These are phyloP conservation scores for Macrobrachium nipponense DNA, from an alignment of 1,140 invertebrate genomes.

Conservation along the genomic window DNA sequence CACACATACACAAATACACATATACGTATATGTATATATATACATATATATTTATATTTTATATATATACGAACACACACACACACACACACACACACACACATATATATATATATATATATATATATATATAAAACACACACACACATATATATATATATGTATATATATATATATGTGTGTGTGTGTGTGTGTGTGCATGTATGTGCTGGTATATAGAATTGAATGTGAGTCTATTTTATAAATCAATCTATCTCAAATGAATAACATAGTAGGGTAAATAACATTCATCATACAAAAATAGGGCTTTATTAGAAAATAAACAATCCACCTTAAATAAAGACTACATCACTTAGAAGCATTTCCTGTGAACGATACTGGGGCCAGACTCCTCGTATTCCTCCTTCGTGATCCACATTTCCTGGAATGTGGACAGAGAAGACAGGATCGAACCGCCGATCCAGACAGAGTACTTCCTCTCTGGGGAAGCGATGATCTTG, in stretches of 20 bases:
- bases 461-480: slow-evolving; percentile 94
- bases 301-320: background rate
- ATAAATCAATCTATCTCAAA: no score
- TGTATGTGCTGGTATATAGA: background rate
- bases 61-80: slow-evolving; percentile 40
- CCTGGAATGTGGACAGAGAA: slow-evolving; percentile 89
- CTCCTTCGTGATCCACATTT: slow-evolving; percentile 89
- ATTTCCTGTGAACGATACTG: slow-evolving; percentile 74
- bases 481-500: slow-evolving; percentile 94
- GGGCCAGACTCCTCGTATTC: slow-evolving; percentile 75
- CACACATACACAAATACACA: background rate
- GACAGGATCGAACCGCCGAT: slow-evolving; percentile 89
- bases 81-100: no score
- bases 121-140: slow-evolving; percentile 39
- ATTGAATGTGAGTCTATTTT: no score
- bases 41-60: slow-evolving; percentile 13
- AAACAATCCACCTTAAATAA: background rate
- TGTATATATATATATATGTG: slow-evolving; percentile 22
- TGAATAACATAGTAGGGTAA: no score
- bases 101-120: slow-evolving; percentile 40
- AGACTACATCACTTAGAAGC: slow-evolving; percentile 70
- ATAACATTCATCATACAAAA: slow-evolving; percentile 65
- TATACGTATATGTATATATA: background rate
- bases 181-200: background rate
- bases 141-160: slow-evolving; percentile 32